A percentile compares a stretch with the other conserved stretches of the same genome.
Conservation (phyloP, 2,888 invertebrate species). For the Oegoconia quadripuncta region DNA sequence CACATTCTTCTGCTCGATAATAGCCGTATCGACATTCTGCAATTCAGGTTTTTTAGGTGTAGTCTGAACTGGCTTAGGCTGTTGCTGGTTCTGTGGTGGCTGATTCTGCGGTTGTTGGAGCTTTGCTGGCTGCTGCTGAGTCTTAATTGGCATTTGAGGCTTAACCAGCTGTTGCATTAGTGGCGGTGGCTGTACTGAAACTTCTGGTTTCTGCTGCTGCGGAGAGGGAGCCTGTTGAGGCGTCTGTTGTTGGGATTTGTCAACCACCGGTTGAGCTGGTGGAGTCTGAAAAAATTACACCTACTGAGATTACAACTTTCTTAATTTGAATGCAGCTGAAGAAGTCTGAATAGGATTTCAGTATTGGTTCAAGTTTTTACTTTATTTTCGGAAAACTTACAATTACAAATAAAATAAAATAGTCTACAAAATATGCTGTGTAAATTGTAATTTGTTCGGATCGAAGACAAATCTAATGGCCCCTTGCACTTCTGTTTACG, state of each 20-base stretch:
- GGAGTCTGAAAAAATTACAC: slow-evolving; percentile 11
- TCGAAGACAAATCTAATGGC: no score
- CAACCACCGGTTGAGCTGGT: slow-evolving; percentile 24
- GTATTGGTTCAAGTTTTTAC: slow-evolving; percentile 17
- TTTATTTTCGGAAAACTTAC: no score
- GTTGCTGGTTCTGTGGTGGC: slow-evolving; percentile 9
- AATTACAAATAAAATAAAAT: no score
- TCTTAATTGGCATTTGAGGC: slow-evolving; percentile 2
- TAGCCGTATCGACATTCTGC: slow-evolving; percentile 52
- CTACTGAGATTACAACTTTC: no score
- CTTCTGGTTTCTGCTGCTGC: slow-evolving; percentile 22
- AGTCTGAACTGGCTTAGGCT: slow-evolving; percentile 30
- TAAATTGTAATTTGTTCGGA: no score
- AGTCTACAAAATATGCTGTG: no score
- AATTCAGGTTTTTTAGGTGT: slow-evolving; percentile 34
- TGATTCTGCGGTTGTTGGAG: slow-evolving; percentile 6
- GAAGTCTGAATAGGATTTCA: no score
- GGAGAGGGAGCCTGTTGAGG: slow-evolving; percentile 23
- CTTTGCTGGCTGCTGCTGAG: slow-evolving; percentile 10
- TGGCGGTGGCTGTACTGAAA: slow-evolving; percentile 11
- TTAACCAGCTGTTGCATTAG: slow-evolving; percentile 22
- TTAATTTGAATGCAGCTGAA: no score
- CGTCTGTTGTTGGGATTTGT: slow-evolving; percentile 19
- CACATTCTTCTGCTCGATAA: slow-evolving; percentile 42
- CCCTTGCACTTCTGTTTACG: no score